These are phyloP conservation scores for Laspeyria flexula DNA, from an alignment of 2,888 invertebrate genomes.

Conservation along the genomic window DNA sequence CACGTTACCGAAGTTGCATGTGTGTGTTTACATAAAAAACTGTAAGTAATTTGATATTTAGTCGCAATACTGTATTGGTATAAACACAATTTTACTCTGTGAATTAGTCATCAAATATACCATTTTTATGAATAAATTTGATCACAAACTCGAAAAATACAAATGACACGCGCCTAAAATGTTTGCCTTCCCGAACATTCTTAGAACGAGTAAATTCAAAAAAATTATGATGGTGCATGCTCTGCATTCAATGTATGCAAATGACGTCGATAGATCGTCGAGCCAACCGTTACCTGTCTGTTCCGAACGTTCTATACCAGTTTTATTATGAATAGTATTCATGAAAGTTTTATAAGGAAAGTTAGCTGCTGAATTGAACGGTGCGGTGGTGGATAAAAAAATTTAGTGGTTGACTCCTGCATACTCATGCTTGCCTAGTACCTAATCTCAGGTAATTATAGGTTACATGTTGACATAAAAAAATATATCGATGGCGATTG, in stretches of 20 bases:
- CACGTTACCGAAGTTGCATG: too few relatives aligned
- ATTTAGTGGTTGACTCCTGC: not conserved
- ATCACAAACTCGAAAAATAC: not conserved
- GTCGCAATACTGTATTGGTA: too few relatives aligned
- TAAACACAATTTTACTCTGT: too few relatives aligned
- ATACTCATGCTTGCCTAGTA: not conserved
- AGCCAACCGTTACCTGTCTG: constrained; percentile 12
- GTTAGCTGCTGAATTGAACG: constrained; percentile 1
- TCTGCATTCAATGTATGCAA: constrained; percentile 33
- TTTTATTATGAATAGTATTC: constrained; percentile 5
- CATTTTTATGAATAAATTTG: too few relatives aligned
- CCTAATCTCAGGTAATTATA: not conserved
- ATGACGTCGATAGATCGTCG: constrained; percentile 36
- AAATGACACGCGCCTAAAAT: not conserved
- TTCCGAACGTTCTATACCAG: not conserved
- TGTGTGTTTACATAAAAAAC: too few relatives aligned
- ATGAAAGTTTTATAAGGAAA: constrained; percentile 12
- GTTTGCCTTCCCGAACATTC: not conserved
- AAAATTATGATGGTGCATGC: constrained; percentile 15
- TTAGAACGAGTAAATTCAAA: not conserved
- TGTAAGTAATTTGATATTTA: too few relatives aligned
- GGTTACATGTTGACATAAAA: too few relatives aligned
- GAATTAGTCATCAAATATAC: too few relatives aligned
- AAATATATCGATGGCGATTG: too few relatives aligned
- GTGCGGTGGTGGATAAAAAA: not conserved